Base-by-base conservation (phyloP, 1,140 invertebrate genomes). In the Pectinophora gossypiella region DNA sequence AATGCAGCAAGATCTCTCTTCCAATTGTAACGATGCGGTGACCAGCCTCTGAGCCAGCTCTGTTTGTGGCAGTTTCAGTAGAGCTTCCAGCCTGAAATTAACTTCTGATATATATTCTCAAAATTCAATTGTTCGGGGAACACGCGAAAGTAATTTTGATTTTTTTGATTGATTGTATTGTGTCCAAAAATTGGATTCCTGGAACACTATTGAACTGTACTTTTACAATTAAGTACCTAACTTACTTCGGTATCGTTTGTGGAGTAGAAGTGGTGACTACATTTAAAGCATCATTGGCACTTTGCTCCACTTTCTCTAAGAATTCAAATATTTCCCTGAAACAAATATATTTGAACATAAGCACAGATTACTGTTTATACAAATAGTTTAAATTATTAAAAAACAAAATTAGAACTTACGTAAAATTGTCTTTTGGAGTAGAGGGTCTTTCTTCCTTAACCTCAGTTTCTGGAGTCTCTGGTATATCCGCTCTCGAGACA, bases 251-350 rank as follows among this genome's bases (percentile, higher is more conserved):
- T 32, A 76, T 72, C 32, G 59, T 76, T 49, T 75, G 76, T 9
- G 79, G 79, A 2, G 69, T 65, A 9, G 72, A 66, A 21, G 63
- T 84, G 1, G 81, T 85, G 0, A 87, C 81, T 1, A 82, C 75
- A 0, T 79, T 80, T 12, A 87, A 61, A 10, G 81, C 85, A 45
- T 87, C 85, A 43, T 83, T 88, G 3, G 85, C 85, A 55, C 81
- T 86, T 56, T 87, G 79, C 55, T 89, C 87, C 0, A 89, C 85
- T 51, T 85, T 85, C 55, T 89, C 87, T 35, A 89, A 56, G 62
- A 88, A 89, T 45, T 82, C 71, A 35, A 88, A 85, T 60, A 89
- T 89, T 71, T 88, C 85, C 74, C 85, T 89, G 61, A 42, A 76
- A 83, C 19, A 42, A 49, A 10, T 43, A 32, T 23, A 12, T 5